Base-by-base conservation (phyloP, 23 tunicate genomes). In the Diplosoma virens region DNA sequence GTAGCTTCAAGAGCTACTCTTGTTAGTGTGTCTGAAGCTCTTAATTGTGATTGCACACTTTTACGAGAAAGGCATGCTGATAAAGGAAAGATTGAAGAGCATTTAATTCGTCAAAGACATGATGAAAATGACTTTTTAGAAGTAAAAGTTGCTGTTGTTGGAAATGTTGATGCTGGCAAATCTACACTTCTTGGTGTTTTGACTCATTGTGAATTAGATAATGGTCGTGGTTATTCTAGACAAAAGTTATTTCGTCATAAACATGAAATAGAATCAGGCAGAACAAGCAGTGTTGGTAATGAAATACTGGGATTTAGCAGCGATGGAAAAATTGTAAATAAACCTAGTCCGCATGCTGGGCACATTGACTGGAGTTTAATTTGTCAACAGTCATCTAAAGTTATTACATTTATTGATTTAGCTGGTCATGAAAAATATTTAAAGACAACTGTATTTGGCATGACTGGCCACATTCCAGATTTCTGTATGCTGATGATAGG, bases 151-250 rank as follows among this genome's bases (percentile, higher is more conserved):
- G 99, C 99, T 20, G 99, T 95, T 32, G 99, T 95, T 18, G 99
- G 99, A 22, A 95, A 95, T 89, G 99, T 95, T 2, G 99, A 95
- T 59, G 99, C 99, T 1, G 99, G 99, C 1, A 95, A 95, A 84
- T 95, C 99, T 1, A 95, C 99, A 0, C 65, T 95, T 22, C 88
- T 95, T 1, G 99, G 99, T 3, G 99, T 95, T 2, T 33, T 95
- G 21, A 95, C 96, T 1, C 99, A 95, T 78, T 92, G 94, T 76
- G 95, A 92, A 69, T 81, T 95, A 20, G 99, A 95, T 75, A 95
- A 95, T 75, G 99, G 99, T 25, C 67, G 99, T 25, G 99, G 99
- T 16, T 79, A 92, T 47, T 96, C 99, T 0, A 50, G 99, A 32
- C 99, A 95, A 68, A 95, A 95, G 33, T 67, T 95, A 6, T 95